Evolutionary conservation across 2,797 vertebrate genomes (phyloP).

Genomic region (Hypotaenidia philippensis): DNA sequence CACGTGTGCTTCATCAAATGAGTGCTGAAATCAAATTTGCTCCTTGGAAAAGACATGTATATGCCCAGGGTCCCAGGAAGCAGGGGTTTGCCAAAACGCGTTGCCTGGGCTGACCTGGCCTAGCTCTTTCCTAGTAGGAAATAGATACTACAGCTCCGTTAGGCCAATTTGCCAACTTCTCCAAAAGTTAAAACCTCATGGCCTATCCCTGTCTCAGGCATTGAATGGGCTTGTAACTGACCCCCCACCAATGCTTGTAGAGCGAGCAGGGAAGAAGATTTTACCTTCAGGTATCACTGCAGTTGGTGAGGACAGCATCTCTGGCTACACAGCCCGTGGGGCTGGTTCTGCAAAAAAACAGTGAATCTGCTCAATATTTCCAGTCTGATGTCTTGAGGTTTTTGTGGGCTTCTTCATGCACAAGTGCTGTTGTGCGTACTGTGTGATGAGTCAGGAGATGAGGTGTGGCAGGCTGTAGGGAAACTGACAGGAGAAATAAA

Average conservation of each 20-base stretch:
- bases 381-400: background rate
- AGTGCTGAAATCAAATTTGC: background rate
- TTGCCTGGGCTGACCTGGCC: background rate
- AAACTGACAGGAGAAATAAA: background rate
- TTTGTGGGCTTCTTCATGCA: background rate
- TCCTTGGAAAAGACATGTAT: background rate
- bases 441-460: background rate
- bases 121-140: background rate
- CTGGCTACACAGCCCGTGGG: accelerated
- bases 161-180: background rate
- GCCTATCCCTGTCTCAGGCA: background rate
- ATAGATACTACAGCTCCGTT: background rate
- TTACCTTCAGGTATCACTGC: background rate
- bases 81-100: background rate
- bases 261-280: background rate
- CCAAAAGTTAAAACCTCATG: background rate
- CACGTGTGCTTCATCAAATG: background rate
- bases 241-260: background rate
- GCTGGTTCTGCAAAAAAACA: background rate
- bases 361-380: background rate
- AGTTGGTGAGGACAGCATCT: background rate
- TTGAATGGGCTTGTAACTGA: accelerated
- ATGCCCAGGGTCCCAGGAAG: background rate
- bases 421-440: accelerated
- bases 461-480: background rate